Evolutionary conservation across 2,113 vertebrate genomes (phyloP), one percentile per base, ranked within the genome.

Genomic region (Paramisgurnus dabryanus): DNA sequence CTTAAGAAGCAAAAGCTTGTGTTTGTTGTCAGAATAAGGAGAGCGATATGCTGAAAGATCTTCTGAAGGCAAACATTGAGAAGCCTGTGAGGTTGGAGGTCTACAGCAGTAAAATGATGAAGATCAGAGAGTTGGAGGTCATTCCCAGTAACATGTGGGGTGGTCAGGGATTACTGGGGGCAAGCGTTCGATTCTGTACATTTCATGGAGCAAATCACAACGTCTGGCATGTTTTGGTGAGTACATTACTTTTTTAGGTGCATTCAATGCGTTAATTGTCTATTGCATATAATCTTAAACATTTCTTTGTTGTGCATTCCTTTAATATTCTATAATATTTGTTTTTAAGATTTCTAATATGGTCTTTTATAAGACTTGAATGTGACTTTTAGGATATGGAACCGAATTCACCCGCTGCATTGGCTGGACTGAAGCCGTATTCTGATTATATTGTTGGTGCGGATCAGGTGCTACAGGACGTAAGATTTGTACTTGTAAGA

Each of bases 101-200:
- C 55, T 97, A 95, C 84, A 99, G 91, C 85, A 96, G 92, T 63
- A 99, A 98, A 91, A 95, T 92, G 3, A 93, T 92, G 73, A 92
- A 85, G 66, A 87, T 98, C 6, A 93, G 97, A 0, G 96, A 98
- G 87, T 90, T 98, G 86, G 94, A 96, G 74, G 96, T 99, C 89
- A 87, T 95, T 22, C 97, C 97, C 80, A 98, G 94, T 80, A 97
- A 94, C 88, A 95, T 96, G 96, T 99, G 97, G 97, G 96, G 96
- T 7, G 97, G 97, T 41, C 96, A 97, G 84, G 97, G 97, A 22
- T 94, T 99, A 76, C 94, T 99, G 7, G 97, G 97, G 0, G 96
- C 97, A 90, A 98, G 96, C 0, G 97, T 99, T 78, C 93, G 97
- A 80, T 99, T 98, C 92, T 98, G 97, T 92, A 96, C 94, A 83